phyloP scores from a whole-genome alignment of 2,797 vertebrate species.

The Anolis apletophallus region DNA sequence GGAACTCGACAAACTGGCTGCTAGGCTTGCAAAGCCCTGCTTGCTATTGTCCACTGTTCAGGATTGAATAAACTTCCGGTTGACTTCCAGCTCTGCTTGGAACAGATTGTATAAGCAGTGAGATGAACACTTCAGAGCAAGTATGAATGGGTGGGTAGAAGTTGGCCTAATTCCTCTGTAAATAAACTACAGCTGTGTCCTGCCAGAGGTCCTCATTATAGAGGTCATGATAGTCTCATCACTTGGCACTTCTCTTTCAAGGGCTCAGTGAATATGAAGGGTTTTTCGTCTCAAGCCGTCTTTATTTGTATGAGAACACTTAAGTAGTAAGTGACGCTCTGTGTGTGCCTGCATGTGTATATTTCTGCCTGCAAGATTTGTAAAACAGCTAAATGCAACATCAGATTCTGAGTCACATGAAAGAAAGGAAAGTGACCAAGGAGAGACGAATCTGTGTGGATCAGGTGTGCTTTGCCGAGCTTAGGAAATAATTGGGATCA shows the following conservation, averaged over 20 bases:
- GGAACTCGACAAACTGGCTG: slow-evolving; percentile 61
- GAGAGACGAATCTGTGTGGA: neutral
- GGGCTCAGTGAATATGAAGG: slow-evolving; percentile 25
- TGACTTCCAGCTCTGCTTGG: neutral
- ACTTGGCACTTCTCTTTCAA: slow-evolving; percentile 33
- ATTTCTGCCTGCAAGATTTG: neutral
- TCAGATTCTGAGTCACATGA: neutral
- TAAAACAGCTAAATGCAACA: neutral
- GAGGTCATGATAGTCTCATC: neutral
- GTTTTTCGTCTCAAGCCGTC: slow-evolving; percentile 20
- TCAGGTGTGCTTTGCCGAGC: neutral
- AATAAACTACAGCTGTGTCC: slow-evolving; percentile 35
- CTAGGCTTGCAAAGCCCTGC: slow-evolving; percentile 60
- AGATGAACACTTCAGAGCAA: neutral
- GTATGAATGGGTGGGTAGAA: slow-evolving; percentile 24
- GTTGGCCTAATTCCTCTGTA: slow-evolving; percentile 16
- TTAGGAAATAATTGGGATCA: neutral
- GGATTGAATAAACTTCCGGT: slow-evolving; percentile 58
- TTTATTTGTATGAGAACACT: slow-evolving; percentile 6
- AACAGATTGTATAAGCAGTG: accelerated
- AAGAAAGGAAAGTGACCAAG: neutral
- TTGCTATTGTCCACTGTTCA: slow-evolving; percentile 53
- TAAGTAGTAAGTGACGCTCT: neutral
- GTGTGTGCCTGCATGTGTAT: neutral
- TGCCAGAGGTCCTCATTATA: slow-evolving; percentile 43